Base-by-base conservation (phyloP, 2,113 vertebrate species). In the Enhydra lutris region DNA sequence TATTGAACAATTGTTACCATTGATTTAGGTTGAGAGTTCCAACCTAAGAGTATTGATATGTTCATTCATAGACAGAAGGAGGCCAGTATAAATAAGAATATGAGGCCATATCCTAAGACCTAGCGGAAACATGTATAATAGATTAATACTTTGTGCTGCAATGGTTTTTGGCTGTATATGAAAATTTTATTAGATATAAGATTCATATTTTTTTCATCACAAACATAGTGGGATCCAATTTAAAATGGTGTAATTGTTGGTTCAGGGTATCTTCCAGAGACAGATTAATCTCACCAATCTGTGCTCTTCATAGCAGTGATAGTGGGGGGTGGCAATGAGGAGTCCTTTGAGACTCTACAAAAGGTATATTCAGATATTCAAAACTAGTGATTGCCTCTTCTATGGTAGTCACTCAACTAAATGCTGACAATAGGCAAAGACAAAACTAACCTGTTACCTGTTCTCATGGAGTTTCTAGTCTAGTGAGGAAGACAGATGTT, bases 21-120 rank as follows among this genome's bases (percentile, higher is more conserved):
- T 96, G 80, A 90, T 96, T 96, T 97, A 95, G 85, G 36, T 61
- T 74, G 45, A 65, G 71, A 89, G 20, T 89, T 94, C 74, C 67
- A 95, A 71, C 26, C 65, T 52, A 79, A 93, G 71, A 89, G 26
- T 47, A 69, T 67, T 39, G 63, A 78, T 93, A 11, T 50, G 42
- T 95, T 85, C 50, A 65, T 96, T 94, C 45, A 85, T 47, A 89
- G 80, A 89, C 61, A 83, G 36, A 80, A 92, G 45, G 45, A 31
- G 57, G 5, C 4, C 63, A 71, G 50, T 36, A 45, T 90, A 74
- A 86, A 94, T 39, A 80, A 85, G 18, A 55, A 91, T 7, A 18
- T 94, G 57, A 82, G 34, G 23, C 50, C 29, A 4, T 87, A 80
- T 88, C 88, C 63, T 85, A 39, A 63, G 47, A 95, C 17, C 52